Conservation (phyloP, 2,888 invertebrate genomes). For the Platycheirus albimanus region DNA sequence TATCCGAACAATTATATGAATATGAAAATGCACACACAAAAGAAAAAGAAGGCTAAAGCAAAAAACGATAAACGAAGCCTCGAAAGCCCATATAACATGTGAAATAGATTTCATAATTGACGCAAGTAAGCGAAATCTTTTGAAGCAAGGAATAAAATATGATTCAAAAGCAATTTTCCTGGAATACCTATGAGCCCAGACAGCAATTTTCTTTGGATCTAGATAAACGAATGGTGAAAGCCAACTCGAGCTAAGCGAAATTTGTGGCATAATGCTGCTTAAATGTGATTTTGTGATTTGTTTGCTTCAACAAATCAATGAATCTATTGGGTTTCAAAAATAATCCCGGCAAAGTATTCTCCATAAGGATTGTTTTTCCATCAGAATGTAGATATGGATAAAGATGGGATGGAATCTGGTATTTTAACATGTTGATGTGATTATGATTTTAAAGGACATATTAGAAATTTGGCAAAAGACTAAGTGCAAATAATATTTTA, state of each 20-base stretch:
- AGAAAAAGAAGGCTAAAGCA: background rate
- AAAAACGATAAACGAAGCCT: background rate
- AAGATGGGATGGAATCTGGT: too few relatives aligned
- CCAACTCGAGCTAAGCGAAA: too few relatives aligned
- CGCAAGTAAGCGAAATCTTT: background rate
- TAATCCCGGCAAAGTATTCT: too few relatives aligned
- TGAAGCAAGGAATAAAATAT: background rate
- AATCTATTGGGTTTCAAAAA: background rate
- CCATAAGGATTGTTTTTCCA: too few relatives aligned
- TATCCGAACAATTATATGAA: too few relatives aligned
- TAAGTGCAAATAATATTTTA: too few relatives aligned
- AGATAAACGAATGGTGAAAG: background rate
- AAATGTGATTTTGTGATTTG: background rate
- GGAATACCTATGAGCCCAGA: background rate
- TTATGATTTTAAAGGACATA: too few relatives aligned
- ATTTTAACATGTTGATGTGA: too few relatives aligned
- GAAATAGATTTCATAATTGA: background rate
- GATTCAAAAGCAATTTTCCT: background rate
- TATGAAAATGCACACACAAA: background rate
- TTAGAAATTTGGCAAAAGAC: too few relatives aligned
- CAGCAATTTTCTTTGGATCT: background rate
- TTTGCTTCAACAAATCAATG: background rate
- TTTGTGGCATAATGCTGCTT: background rate
- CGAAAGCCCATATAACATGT: background rate
- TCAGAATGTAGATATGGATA: too few relatives aligned